Evolutionary conservation across 2,797 vertebrate genomes (phyloP).

Genomic region (Sus cebifrons): DNA sequence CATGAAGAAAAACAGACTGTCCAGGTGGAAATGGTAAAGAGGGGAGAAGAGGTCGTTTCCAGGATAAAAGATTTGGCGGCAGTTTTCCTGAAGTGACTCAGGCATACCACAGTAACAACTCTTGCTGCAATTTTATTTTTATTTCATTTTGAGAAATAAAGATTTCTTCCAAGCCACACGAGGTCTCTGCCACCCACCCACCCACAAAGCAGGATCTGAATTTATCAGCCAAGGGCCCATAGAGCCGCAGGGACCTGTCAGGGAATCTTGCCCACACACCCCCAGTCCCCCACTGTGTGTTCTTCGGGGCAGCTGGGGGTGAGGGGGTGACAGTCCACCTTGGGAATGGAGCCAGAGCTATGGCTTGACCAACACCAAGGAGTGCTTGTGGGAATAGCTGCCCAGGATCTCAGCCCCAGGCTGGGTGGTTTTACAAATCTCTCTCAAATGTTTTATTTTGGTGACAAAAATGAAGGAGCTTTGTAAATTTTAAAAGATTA

Average conservation of each 20-base stretch:
- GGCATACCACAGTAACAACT: slow-evolving; percentile 79
- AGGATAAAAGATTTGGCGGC: slow-evolving; percentile 68
- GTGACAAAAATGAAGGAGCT: slow-evolving; percentile 91
- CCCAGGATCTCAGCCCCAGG: slow-evolving; percentile 75
- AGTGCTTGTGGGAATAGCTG: background rate
- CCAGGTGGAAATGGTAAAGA: slow-evolving; percentile 67
- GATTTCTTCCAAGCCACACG: slow-evolving; percentile 76
- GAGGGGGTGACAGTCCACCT: background rate
- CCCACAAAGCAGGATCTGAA: slow-evolving; percentile 64
- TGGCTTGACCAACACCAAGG: background rate
- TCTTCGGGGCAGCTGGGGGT: background rate
- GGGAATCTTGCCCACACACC: background rate
- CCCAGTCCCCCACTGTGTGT: background rate
- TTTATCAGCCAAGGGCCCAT: slow-evolving; percentile 32
- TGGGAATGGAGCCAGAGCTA: background rate
- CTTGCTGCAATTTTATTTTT: slow-evolving; percentile 83
- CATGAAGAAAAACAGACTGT: slow-evolving; percentile 64
- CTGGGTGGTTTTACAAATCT: slow-evolving; percentile 83
- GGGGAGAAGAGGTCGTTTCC: slow-evolving; percentile 12
- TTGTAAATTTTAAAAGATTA: slow-evolving; percentile 88
- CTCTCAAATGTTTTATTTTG: slow-evolving; percentile 87
- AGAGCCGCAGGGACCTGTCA: background rate
- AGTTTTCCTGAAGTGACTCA: slow-evolving; percentile 81
- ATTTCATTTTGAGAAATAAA: slow-evolving; percentile 81
- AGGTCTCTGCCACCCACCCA: slow-evolving; percentile 72